phyloP scores from a whole-genome alignment of 2,113 vertebrate species.

The Bubalus kerabau region DNA sequence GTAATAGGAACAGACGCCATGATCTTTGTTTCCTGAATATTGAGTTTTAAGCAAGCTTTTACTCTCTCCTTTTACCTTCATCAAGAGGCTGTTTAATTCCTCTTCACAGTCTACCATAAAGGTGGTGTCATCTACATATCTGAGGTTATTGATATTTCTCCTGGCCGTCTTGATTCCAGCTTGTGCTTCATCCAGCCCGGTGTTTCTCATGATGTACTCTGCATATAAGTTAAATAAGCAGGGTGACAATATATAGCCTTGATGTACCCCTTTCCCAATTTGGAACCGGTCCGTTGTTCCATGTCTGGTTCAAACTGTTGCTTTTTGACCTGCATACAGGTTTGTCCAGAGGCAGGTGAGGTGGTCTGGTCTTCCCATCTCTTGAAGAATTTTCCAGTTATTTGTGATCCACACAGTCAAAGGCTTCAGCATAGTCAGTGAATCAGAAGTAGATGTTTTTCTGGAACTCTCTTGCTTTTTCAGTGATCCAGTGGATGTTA shows the following conservation, averaged over 20 bases:
- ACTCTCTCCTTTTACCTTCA: neutral
- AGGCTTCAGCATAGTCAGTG: neutral
- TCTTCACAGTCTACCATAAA: neutral
- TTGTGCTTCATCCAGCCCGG: neutral
- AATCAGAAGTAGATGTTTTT: neutral
- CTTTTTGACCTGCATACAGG: neutral
- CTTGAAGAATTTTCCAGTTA: neutral
- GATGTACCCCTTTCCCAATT: neutral
- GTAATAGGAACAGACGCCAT: neutral
- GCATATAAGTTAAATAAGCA: neutral
- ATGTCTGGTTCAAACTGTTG: neutral
- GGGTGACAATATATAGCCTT: neutral
- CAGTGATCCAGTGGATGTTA: neutral
- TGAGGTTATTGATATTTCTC: neutral
- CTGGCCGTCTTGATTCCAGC: neutral
- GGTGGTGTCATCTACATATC: neutral
- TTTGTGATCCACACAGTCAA: neutral
- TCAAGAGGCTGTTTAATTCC: neutral
- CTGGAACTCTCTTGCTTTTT: neutral
- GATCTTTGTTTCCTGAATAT: neutral
- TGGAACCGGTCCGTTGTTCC: neutral
- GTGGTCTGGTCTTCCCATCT: neutral
- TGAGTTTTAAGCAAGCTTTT: neutral
- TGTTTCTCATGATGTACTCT: neutral
- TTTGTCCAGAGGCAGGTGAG: neutral